Evolutionary conservation across 1,140 invertebrate genomes (phyloP), one percentile per base, ranked within the genome.

Genomic region (Planococcus citri): DNA sequence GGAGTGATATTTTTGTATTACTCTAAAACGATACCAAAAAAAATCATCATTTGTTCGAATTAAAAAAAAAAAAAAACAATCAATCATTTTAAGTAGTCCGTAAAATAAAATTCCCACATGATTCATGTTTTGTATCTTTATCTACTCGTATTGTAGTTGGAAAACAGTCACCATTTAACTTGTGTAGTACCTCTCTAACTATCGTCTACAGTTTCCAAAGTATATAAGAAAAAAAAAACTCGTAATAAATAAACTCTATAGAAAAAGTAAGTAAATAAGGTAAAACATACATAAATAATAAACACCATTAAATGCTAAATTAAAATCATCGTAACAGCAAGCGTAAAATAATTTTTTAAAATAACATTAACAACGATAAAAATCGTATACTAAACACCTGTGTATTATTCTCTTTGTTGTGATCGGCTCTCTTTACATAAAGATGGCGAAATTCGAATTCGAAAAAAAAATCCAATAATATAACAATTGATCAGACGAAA

Each of bases 351-450:
- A 51, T 64, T 64, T 27, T 64, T 64, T 64, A 24, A 64, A 64
- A 64, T 64, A 64, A 58, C 51, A 58, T 58, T 58, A 58, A 64
- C 60, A 64, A 64, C 41, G n/a, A 51, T 64, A 20, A 64, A 64
- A 64, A 64, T 64, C 60, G 60, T 64, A 64, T 64, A 64, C 60
- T 25, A 64, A 27, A 64, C 60, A 64, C 60, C 21, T 17, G 25
- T 25, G 57, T 20, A 8, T 60, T 20, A 60, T 9, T 60, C 20
- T 60, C 6, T 25, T 64, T 64, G 1, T 24, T 24, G 20, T 21
- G 2, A 25, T 22, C 20, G 20, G 60, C 22, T 10, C 8, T n/a
- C n/a, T n/a, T n/a, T n/a, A n/a, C n/a, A n/a, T n/a, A n/a, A n/a
- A 64, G 10, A 9, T 25, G 20, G 6, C 8, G 20, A 60, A 6